Conservation (phyloP, 2,888 invertebrate genomes). For the Cataglyphis albicans region DNA sequence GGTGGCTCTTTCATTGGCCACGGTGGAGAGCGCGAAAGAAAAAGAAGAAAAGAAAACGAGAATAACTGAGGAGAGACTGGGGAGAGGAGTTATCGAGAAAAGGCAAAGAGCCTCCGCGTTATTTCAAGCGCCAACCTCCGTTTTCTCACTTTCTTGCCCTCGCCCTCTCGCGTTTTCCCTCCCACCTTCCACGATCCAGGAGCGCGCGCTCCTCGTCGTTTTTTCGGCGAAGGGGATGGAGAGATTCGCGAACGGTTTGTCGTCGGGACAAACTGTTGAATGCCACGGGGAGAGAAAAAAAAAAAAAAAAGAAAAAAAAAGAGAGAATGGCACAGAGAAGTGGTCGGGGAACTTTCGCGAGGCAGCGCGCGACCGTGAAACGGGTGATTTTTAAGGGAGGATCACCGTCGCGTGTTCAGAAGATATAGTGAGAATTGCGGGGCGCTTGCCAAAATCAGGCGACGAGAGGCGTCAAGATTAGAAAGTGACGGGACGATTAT, state of each 20-base stretch:
- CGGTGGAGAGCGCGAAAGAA: constrained; percentile 79
- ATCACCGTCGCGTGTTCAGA: constrained; percentile 25
- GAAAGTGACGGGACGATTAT: background rate
- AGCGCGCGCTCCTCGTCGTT: constrained; percentile 28
- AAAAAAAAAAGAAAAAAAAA: constrained; percentile 5
- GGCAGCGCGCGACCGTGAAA: constrained; percentile 60
- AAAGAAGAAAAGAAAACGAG: constrained; percentile 78
- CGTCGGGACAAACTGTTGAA: constrained; percentile 78
- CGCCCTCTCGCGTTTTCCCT: constrained; percentile 23
- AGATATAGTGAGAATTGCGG: background rate
- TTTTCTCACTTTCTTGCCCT: constrained; percentile 36
- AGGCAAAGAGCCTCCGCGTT: constrained; percentile 75
- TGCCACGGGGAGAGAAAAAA: constrained; percentile 55
- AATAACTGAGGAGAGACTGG: constrained; percentile 42
- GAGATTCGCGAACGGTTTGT: constrained; percentile 62
- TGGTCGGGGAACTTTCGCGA: constrained; percentile 43
- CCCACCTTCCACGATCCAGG: constrained; percentile 2
- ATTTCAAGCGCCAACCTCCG: constrained; percentile 76
- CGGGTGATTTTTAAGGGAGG: constrained; percentile 29
- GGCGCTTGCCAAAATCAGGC: background rate
- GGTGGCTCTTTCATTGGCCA: constrained; percentile 83
- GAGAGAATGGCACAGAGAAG: constrained; percentile 25
- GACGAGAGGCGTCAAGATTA: background rate
- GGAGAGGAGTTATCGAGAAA: constrained; percentile 44
- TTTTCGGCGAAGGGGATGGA: constrained; percentile 61